Evolutionary conservation across 2,113 vertebrate genomes (phyloP).

Genomic region (Rhea pennata): DNA sequence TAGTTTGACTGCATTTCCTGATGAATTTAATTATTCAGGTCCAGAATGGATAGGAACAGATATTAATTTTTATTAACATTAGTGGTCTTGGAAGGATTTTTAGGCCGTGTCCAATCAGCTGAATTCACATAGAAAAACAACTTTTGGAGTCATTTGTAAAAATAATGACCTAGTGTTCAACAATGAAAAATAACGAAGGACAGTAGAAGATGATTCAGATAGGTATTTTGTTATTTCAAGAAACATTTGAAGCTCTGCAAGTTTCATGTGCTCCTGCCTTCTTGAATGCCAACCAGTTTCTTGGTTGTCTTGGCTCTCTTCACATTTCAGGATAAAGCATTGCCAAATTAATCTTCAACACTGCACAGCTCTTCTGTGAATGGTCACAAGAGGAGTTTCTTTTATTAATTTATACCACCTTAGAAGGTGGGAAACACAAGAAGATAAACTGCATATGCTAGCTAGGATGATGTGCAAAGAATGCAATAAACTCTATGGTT

Average conservation of each 20-base stretch:
- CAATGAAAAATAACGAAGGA: background rate
- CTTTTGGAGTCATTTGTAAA: background rate
- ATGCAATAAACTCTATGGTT: background rate
- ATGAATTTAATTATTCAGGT: constrained; percentile 33
- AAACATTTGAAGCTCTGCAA: background rate
- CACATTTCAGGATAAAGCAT: constrained; percentile 1
- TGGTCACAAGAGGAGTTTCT: constrained; percentile 18
- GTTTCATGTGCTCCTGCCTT: background rate
- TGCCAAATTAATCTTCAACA: background rate
- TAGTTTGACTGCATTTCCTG: constrained; percentile 10
- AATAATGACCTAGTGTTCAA: accelerated
- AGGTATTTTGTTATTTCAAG: background rate
- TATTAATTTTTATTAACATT: constrained; percentile 6
- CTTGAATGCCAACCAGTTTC: background rate
- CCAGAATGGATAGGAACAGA: background rate
- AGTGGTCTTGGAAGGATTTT: background rate
- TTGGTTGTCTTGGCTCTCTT: background rate
- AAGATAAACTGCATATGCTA: constrained; percentile 6
- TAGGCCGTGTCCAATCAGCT: background rate
- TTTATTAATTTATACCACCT: constrained; percentile 60
- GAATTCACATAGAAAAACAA: background rate
- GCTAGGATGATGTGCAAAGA: background rate
- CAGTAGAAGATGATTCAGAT: background rate
- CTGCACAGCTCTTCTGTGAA: background rate
- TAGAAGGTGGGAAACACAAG: constrained; percentile 13